Conservation (phyloP, 2,113 vertebrate species). For the Telmatochromis sp. region DNA sequence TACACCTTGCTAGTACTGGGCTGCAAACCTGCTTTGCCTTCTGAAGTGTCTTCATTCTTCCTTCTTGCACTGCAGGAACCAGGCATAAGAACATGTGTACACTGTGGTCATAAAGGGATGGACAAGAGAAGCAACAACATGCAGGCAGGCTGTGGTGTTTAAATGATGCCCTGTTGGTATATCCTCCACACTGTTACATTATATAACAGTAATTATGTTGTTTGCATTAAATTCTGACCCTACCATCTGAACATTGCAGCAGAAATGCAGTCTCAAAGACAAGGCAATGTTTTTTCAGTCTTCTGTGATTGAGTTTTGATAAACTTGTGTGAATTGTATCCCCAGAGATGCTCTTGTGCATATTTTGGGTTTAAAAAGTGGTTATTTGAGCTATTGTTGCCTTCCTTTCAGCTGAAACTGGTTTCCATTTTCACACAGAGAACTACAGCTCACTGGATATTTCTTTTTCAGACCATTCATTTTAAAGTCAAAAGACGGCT, state of each 20-base stretch:
- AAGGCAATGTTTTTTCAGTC: background rate
- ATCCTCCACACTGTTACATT: background rate
- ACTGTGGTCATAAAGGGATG: background rate
- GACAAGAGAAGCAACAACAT: background rate
- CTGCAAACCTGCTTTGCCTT: background rate
- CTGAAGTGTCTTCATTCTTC: background rate
- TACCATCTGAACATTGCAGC: background rate
- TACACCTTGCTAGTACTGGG: background rate
- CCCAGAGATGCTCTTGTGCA: background rate
- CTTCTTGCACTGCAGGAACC: background rate
- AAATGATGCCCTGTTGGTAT: background rate
- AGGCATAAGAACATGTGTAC: background rate
- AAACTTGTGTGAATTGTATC: background rate
- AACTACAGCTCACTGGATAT: background rate
- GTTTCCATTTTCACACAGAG: background rate
- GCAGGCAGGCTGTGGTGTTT: background rate
- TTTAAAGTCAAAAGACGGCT: background rate
- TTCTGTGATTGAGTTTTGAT: background rate
- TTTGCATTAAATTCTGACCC: background rate
- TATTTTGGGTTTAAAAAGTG: background rate
- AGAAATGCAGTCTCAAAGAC: background rate
- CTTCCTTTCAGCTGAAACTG: background rate
- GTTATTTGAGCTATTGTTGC: background rate
- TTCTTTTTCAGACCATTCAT: background rate
- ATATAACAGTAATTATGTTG: background rate